Evolutionary conservation across 2,113 vertebrate genomes (phyloP), one percentile per base, ranked within the genome.

Genomic region (Sylvia atricapilla): DNA sequence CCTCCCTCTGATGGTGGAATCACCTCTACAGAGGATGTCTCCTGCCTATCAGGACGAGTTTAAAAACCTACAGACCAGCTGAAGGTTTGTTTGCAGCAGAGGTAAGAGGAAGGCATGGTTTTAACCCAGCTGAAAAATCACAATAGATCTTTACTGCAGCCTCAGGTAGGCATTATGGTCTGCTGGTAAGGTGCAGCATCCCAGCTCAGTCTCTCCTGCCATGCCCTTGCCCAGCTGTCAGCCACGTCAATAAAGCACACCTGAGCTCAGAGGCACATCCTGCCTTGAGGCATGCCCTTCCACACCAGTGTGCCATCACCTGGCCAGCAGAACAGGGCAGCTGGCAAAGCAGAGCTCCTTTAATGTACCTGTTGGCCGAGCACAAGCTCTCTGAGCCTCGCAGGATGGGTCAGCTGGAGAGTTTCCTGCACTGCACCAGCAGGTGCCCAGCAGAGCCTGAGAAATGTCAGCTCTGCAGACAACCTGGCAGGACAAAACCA

Each of bases 161-260:
- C 70, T 63, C 47, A 58, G 12, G 25, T 31, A 58, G 27, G 9
- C 17, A 58, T 11, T 6, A 6, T 3, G 24, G 31, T 24, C 37
- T 89, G 16, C 41, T 20, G 6, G 10, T 37, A 24, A 76, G 30
- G 30, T 64, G 44, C 19, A n/a, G 6, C 41, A 24, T 9, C 25
- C 39, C 33, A 14, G 3, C 31, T 72, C 49, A 59, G 5, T 30
- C 35, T 82, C 41, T 35, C 44, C 37, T 68, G 31, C 44, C 43
- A 4, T 68, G 43, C 11, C 24, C 11, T 80, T 55, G 10, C 24
- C 43, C 18, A 19, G 11, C 22, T 31, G 31, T 33, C 33, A 73
- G 18, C 41, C 33, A 5, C 0, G 0, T 49, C 1, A 0, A n/a
- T 46, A 30, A n/a, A 75, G 19, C 31, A 55, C 2, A 1, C 17